Evolutionary conservation across 1,140 invertebrate species (phyloP).

Genomic region (Tetramorium alpestre): DNA sequence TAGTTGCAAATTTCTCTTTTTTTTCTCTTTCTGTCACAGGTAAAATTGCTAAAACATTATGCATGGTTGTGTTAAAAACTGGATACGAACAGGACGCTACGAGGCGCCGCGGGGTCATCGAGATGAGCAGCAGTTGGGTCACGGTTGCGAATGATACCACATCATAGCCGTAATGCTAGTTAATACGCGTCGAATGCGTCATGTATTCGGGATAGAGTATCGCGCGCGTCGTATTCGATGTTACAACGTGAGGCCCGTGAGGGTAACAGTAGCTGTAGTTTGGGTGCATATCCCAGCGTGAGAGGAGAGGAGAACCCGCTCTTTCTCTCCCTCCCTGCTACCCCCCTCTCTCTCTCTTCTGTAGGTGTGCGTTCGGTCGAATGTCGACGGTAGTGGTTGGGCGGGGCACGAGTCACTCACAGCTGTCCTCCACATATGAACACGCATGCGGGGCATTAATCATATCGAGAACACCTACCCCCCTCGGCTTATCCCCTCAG

Average conservation of each 20-base stretch:
- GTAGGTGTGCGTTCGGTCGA: conserved; percentile 42
- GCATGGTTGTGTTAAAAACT: conserved; percentile 5
- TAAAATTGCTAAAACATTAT: conserved; percentile 26
- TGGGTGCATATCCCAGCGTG: conserved; percentile 9
- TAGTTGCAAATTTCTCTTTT: neutral
- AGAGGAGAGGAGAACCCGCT: neutral
- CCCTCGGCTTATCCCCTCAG: conserved; percentile 8
- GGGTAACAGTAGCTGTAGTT: conserved; percentile 14
- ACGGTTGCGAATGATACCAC: conserved; percentile 43
- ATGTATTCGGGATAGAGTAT: conserved; percentile 50
- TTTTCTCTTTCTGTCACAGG: neutral
- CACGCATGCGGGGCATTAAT: conserved; percentile 77
- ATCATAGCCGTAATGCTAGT: conserved; percentile 65
- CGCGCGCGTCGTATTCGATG: conserved; percentile 5
- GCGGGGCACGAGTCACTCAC: conserved; percentile 76
- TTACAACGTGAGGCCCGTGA: conserved; percentile 11
- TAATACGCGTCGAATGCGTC: conserved; percentile 73
- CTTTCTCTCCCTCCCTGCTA: neutral
- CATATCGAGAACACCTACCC: conserved; percentile 77
- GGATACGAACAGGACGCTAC: neutral
- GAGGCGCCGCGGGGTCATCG: neutral
- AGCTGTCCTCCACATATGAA: conserved; percentile 75
- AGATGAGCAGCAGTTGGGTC: neutral
- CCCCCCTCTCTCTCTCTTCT: neutral
- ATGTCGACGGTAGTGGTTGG: conserved; percentile 63